Evolutionary conservation across 2,113 vertebrate genomes (phyloP).

Genomic region (Periophthalmus modestus): DNA sequence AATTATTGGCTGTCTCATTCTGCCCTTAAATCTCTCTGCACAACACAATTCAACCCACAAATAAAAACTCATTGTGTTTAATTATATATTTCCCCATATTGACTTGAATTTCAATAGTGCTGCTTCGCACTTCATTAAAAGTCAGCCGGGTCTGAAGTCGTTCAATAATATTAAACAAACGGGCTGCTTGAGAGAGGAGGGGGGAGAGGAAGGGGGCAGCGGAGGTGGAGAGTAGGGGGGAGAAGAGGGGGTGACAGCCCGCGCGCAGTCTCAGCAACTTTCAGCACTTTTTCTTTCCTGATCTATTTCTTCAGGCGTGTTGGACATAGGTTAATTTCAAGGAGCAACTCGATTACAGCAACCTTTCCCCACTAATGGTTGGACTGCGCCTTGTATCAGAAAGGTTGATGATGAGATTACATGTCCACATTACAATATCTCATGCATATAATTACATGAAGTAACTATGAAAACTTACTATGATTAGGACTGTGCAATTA

Average conservation of each 20-base stretch:
- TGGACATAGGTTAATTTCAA: conserved; percentile 26
- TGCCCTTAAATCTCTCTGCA: conserved; percentile 47
- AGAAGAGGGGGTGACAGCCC: conserved; percentile 18
- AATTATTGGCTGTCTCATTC: conserved; percentile 36
- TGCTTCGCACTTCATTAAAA: conserved; percentile 76
- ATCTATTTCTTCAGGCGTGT: conserved; percentile 27
- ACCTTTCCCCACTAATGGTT: conserved; percentile 5
- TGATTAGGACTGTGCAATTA: no score
- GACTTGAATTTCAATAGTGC: conserved; percentile 63
- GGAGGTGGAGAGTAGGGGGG: no score
- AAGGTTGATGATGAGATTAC: conserved; percentile 23
- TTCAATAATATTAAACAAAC: conserved; percentile 76
- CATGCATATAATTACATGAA: neutral
- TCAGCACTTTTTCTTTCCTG: conserved; percentile 8
- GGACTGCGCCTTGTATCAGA: conserved; percentile 18
- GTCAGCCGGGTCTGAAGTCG: conserved; percentile 70
- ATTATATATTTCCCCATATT: conserved; percentile 78
- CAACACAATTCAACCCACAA: conserved; percentile 60
- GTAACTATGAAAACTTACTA: no score
- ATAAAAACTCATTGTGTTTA: conserved; percentile 69
- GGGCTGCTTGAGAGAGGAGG: conserved; percentile 33
- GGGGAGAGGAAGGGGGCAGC: no score
- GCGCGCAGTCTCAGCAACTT: conserved; percentile 60
- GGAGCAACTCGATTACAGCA: conserved; percentile 15
- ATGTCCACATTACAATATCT: neutral